Base-by-base conservation (phyloP, 2,888 invertebrate species). In the Scelioninae gen. 2 region DNA sequence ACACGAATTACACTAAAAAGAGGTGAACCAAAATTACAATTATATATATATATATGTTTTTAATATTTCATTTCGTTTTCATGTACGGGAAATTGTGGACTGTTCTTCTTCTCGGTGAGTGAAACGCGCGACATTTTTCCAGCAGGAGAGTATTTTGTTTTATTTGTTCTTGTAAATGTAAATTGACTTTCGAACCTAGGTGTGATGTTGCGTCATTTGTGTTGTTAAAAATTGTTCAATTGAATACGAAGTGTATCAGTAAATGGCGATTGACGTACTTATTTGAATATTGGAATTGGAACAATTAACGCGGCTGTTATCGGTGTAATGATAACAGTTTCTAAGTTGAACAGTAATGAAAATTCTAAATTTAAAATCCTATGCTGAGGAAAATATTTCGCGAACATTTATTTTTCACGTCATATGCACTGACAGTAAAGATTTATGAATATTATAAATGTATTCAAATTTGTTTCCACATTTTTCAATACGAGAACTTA, bases 251-350 rank as follows among this genome's bases (percentile, higher is more conserved):
- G 19, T 65, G 53, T 16, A 53, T 31, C 41, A 15, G 58, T 35
- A 52, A 68, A 50, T 60, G 41, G 41, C 22, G 43, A 69, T 39
- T 69, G 60, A 69, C 69, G 69, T 60, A 13, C 45, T 4, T 53
- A 39, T 18, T 52, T 16, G 19, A 45, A 60, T 52, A 53, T 19
- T 61, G 60, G 37, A 53, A 63, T 45, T 37, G 13, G 53, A 55
- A 67, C 50, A 37, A 41, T 67, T 46, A 31, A 55, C 58, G 28
- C 13, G 18, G 22, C 31, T 33, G 33, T 58, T 58, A 68, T 50
- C 60, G 37, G 2, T 11, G 2, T 28, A 13, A 61, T 46, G 58
- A 9, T 60, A 60, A 60, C 9, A 13, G 37, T 15, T 7, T 10
- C 31, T 45, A 19, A 57, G 33, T 19, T 28, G 11, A 45, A n/a